Conservation (phyloP, 2,888 invertebrate species). For the Apomyelois bistriatella region DNA sequence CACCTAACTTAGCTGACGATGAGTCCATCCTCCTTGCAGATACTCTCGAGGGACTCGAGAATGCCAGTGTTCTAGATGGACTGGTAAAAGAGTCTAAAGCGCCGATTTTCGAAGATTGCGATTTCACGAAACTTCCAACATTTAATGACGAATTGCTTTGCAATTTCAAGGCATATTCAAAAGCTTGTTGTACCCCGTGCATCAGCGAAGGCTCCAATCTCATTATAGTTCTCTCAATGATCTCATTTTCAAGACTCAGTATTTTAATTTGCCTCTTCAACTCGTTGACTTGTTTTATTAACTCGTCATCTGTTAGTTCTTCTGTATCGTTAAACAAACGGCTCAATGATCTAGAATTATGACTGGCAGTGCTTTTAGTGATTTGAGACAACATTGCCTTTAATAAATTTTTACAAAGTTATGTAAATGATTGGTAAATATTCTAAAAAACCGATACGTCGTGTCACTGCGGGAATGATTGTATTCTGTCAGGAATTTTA, state of each 20-base stretch:
- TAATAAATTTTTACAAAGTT: slow-evolving; percentile 10
- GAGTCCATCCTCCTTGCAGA: slow-evolving; percentile 59
- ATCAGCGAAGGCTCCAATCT: slow-evolving; percentile 67
- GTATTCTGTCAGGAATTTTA: neutral
- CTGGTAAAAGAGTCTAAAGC: slow-evolving; percentile 41
- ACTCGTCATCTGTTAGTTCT: slow-evolving; percentile 52
- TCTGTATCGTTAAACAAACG: slow-evolving; percentile 44
- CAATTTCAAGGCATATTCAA: slow-evolving; percentile 56
- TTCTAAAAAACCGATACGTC: slow-evolving; percentile 12
- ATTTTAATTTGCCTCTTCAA: slow-evolving; percentile 49
- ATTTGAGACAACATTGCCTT: slow-evolving; percentile 19
- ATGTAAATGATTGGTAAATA: slow-evolving; percentile 6
- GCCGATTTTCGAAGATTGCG: slow-evolving; percentile 46
- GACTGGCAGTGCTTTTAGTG: slow-evolving; percentile 45
- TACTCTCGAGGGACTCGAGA: slow-evolving; percentile 35
- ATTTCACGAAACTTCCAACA: slow-evolving; percentile 47
- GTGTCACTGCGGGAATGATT: neutral
- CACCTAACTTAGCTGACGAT: slow-evolving; percentile 52
- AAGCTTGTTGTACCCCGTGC: slow-evolving; percentile 64
- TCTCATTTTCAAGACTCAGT: slow-evolving; percentile 70
- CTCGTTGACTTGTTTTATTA: slow-evolving; percentile 52
- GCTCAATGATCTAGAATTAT: slow-evolving; percentile 50
- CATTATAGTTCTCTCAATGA: slow-evolving; percentile 68
- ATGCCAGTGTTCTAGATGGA: slow-evolving; percentile 43
- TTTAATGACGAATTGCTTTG: slow-evolving; percentile 43